Evolutionary conservation across 2,113 vertebrate genomes (phyloP).

Genomic region (Psilopsiagon aurifrons): DNA sequence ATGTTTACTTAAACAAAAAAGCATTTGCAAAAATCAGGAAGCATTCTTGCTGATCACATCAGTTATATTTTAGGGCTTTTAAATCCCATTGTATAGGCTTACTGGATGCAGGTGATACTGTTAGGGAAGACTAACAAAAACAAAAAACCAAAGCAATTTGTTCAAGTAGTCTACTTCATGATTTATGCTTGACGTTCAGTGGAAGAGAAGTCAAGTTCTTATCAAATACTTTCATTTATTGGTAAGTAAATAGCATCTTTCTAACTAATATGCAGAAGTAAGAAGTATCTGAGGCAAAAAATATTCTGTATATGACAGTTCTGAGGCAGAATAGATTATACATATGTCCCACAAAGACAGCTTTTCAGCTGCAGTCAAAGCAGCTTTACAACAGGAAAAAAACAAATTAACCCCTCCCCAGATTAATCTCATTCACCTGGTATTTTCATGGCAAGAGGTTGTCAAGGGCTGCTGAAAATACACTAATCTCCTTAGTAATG

Average conservation of each 20-base stretch:
- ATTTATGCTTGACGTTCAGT: not conserved
- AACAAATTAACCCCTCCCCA: not conserved
- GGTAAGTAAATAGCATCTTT: not conserved
- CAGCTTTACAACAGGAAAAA: not conserved
- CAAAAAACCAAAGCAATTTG: not conserved
- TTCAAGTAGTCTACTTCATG: not conserved
- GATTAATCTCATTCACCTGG: not conserved
- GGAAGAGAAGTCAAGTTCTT: not conserved
- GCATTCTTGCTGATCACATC: accelerated
- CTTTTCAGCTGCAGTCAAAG: not conserved
- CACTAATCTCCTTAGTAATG: not conserved
- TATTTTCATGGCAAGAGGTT: not conserved
- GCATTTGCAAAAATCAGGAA: not conserved
- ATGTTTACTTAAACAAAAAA: not conserved
- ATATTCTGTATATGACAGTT: not conserved
- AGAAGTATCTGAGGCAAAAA: not conserved
- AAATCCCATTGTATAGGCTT: not conserved
- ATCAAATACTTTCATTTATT: not conserved
- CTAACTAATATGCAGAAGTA: not conserved
- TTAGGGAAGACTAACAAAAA: not conserved
- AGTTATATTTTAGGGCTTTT: not conserved
- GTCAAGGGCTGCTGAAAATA: not conserved
- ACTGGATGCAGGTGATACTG: not conserved
- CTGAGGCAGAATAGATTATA: not conserved
- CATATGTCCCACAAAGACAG: not conserved